phyloP scores from a whole-genome alignment of 2,888 invertebrate species.

The Baronia brevicornis region DNA sequence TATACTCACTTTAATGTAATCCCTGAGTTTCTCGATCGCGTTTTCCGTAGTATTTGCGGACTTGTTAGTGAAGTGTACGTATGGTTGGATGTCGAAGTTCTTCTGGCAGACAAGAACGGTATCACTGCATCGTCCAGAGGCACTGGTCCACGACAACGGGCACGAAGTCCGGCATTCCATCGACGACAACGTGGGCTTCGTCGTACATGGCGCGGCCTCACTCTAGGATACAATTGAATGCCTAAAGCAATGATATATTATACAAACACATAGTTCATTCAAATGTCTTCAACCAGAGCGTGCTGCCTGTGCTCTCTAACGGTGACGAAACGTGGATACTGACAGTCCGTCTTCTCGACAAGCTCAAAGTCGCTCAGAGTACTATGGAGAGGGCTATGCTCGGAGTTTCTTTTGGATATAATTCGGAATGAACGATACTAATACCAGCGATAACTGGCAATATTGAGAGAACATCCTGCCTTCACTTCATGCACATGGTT shows the following conservation, averaged over 20 bases:
- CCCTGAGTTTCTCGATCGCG: conserved; percentile 49
- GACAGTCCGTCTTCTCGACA: too few species aligned
- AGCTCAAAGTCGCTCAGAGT: too few species aligned
- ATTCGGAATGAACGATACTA: too few species aligned
- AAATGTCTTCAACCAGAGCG: too few species aligned
- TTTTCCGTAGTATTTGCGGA: conserved; percentile 46
- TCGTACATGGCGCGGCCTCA: conserved; percentile 32
- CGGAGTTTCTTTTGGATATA: too few species aligned
- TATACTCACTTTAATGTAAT: conserved; percentile 40
- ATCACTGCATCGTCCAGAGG: conserved; percentile 24
- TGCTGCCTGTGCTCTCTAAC: background rate
- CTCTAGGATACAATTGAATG: conserved; percentile 52
- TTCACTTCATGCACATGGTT: too few species aligned
- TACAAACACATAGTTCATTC: too few species aligned
- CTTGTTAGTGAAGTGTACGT: conserved; percentile 34
- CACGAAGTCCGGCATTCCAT: conserved; percentile 9
- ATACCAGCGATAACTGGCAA: too few species aligned
- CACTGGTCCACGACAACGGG: conserved; percentile 3
- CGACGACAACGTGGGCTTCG: conserved; percentile 9
- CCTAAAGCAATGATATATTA: conserved; percentile 31
- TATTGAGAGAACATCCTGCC: too few species aligned
- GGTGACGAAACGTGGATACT: too few species aligned
- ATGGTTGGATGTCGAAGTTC: conserved; percentile 11
- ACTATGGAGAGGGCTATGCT: too few species aligned
- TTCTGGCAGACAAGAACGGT: conserved; percentile 8